A percentile compares a stretch with the other conserved stretches of the same genome.
Evolutionary conservation across 2,113 vertebrate genomes (phyloP).

Genomic region (Procavia capensis): DNA sequence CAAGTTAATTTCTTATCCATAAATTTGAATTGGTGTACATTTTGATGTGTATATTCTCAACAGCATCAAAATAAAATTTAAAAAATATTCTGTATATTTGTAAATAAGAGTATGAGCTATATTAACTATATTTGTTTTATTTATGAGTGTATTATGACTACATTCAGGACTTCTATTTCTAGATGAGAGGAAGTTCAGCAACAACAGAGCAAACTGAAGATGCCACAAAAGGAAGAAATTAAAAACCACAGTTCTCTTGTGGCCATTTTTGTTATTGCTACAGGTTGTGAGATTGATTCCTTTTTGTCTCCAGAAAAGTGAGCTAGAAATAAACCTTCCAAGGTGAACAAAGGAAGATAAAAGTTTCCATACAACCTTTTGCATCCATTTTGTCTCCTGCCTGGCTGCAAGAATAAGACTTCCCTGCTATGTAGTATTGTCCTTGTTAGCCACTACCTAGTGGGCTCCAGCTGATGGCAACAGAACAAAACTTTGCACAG

Average conservation of each 20-base stretch:
- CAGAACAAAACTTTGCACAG: neutral
- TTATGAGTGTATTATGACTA: neutral
- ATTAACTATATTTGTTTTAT: neutral
- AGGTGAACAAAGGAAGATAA: neutral
- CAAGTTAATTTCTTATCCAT: too few relatives aligned
- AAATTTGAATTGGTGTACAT: neutral
- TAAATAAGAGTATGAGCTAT: neutral
- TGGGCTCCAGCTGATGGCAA: neutral
- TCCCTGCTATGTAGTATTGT: neutral
- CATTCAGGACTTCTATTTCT: neutral
- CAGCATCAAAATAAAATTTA: neutral
- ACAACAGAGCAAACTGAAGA: neutral
- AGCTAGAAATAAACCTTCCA: conserved; percentile 18
- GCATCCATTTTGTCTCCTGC: neutral
- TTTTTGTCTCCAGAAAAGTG: neutral
- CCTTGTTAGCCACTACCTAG: neutral
- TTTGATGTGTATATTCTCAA: neutral
- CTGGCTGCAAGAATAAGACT: neutral
- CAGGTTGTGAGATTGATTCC: conserved; percentile 56
- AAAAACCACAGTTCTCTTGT: conserved; percentile 36
- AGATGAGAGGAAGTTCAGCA: neutral
- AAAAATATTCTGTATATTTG: neutral
- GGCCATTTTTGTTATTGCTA: conserved; percentile 37
- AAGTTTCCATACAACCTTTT: neutral
- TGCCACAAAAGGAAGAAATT: conserved; percentile 11